phyloP scores from a whole-genome alignment of 2,113 vertebrate species.

The Sceloporus undulatus region DNA sequence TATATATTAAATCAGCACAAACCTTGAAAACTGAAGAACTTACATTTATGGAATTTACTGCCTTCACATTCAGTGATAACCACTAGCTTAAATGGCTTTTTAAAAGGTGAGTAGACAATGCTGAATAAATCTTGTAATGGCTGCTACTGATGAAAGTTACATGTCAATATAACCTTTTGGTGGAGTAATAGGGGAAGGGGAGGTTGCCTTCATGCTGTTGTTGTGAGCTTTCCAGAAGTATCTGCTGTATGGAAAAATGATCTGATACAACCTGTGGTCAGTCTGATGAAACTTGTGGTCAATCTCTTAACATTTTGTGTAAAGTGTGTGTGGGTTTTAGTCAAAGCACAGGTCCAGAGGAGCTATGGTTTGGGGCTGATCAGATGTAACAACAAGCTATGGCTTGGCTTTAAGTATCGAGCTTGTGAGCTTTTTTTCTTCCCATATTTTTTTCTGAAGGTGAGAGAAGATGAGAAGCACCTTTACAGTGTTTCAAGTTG shows the following conservation, averaged over 20 bases:
- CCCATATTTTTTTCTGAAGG: neutral
- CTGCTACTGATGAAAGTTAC: neutral
- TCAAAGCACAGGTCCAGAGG: neutral
- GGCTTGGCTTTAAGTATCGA: neutral
- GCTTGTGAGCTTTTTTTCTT: neutral
- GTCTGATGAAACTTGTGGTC: neutral
- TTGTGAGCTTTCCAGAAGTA: neutral
- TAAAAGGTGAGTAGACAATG: neutral
- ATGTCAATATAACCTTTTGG: neutral
- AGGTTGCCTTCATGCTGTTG: neutral
- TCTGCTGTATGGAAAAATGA: neutral
- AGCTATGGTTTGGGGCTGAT: neutral
- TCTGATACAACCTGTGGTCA: neutral
- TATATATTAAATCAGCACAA: neutral
- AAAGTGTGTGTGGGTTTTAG: neutral
- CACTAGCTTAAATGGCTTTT: neutral
- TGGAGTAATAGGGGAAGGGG: neutral
- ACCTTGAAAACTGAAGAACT: neutral
- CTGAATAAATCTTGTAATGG: neutral
- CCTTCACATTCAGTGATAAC: neutral
- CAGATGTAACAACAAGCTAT: neutral
- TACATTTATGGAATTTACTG: neutral
- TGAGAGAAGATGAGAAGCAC: neutral
- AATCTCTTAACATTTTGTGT: neutral
- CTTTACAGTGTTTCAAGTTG: neutral